Percentiles rank a stretch among this genome's conserved stretches.
Conservation (phyloP, 64 coral and sea anemone genomes). For the Cladopsammia gracilis region DNA sequence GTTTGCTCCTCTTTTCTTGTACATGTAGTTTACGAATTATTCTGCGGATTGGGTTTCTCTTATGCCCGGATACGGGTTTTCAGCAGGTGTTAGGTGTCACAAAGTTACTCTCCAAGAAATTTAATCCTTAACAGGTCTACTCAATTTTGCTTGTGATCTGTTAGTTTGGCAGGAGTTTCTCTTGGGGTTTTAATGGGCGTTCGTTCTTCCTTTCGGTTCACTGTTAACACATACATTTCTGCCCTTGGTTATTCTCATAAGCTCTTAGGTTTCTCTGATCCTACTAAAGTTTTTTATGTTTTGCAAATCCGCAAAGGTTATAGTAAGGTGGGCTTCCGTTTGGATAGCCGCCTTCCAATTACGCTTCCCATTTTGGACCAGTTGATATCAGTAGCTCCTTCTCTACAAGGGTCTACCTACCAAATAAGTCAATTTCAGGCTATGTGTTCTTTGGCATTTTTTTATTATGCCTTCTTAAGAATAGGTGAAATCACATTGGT, state of each 20-base stretch:
- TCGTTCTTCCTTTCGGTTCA: no score
- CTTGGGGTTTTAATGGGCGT: no score
- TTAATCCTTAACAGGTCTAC: no score
- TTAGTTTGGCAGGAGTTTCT: no score
- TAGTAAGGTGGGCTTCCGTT: constrained; percentile 54
- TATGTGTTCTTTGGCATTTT: constrained; percentile 69
- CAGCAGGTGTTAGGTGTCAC: no score
- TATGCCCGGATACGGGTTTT: no score
- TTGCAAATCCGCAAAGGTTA: constrained; percentile 56
- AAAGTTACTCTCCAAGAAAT: no score
- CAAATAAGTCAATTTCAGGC: constrained; percentile 71
- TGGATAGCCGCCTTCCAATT: constrained; percentile 69
- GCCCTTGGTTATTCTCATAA: constrained; percentile 44
- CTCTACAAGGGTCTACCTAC: constrained; percentile 8
- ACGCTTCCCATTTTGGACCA: constrained; percentile 56
- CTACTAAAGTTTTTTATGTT: constrained; percentile 49
- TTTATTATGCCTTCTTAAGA: constrained; percentile 60
- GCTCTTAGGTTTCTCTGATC: constrained; percentile 30
- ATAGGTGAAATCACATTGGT: constrained; percentile 56
- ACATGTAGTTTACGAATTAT: no score
- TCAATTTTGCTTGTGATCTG: no score
- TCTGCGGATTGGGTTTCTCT: no score
- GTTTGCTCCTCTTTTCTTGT: no score
- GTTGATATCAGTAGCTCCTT: constrained; percentile 28
- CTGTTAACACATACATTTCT: constrained; percentile 42